Base-by-base conservation (phyloP, 2,797 vertebrate species). In the Enteromius viviparus region DNA sequence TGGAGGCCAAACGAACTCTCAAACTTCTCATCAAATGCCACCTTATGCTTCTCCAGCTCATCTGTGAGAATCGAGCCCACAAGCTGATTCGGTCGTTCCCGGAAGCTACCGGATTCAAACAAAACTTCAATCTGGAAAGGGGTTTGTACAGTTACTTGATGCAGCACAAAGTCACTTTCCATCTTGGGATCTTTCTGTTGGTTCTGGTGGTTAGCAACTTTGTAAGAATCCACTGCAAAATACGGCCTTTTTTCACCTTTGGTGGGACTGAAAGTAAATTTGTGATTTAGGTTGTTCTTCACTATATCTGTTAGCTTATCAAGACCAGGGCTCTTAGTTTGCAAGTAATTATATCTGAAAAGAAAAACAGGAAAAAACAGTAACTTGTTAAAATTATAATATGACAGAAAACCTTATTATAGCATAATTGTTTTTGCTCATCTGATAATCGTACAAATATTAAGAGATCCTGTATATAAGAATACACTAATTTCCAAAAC, bases 101-200 rank as follows among this genome's bases (percentile, higher is more conserved):
- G 88, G 29, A 93, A 94, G 65, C 97, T 99, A 74, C 94, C 97
- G 0, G 97, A 99, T 88, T 99, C 98, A 40, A 99, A 97, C 9
- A 95, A 88, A 78, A 97, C 93, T 89, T 99, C 98, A 1, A 96
- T 83, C 62, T 93, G 94, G 49, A 95, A 97, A 0, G 98, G 97
- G 0, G 88, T 92, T 84, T 96, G 94, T 84, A 97, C 88, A 0
- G 97, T 98, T 84, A 98, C 96, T 91, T 99, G 98, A 91, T 98
- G 96, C 69, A 98, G 91, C 34, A 98, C 92, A 81, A 96, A 98
- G 88, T 95, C 94, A 21, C 87, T 92, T 91, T 89, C 95, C 21
- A 32, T 80, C 32, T 75, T 81, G 29, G 40, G 66, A 69, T 87
- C 89, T 42, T 92, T 93, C 86, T 93, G 93, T 70, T 92, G 93